Conservation (phyloP, 2,888 invertebrate species). For the Plutella xylostella region DNA sequence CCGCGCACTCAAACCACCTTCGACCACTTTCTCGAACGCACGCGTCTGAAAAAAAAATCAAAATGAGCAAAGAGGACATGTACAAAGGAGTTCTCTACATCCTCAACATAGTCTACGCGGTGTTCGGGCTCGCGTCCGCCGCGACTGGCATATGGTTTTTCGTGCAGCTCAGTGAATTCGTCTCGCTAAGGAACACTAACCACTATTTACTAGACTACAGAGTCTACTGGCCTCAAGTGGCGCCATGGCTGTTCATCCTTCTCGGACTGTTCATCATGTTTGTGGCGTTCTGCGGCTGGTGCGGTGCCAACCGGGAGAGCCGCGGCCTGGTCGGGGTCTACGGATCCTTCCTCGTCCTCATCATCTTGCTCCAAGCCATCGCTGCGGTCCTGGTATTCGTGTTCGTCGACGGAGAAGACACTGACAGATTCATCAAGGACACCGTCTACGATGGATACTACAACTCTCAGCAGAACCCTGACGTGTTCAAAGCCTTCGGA, state of each 20-base stretch:
- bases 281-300: slow-evolving; percentile 57
- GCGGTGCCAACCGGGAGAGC: slow-evolving; percentile 50
- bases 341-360: slow-evolving; percentile 44
- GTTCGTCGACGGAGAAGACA: slow-evolving; percentile 58
- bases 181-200: slow-evolving; percentile 52
- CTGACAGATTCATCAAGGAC: slow-evolving; percentile 57
- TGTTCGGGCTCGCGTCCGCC: slow-evolving; percentile 53
- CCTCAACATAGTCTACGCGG: slow-evolving; percentile 52
- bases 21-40: neutral
- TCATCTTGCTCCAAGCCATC: slow-evolving; percentile 46
- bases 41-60: slow-evolving; percentile 3
- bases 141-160: slow-evolving; percentile 63
- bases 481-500: slow-evolving; percentile 51
- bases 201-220: slow-evolving; percentile 59
- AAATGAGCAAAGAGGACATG: slow-evolving; percentile 55
- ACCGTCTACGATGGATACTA: slow-evolving; percentile 63
- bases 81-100: slow-evolving; percentile 52
- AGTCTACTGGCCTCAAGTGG: slow-evolving; percentile 61
- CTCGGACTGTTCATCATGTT: slow-evolving; percentile 50
- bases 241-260: slow-evolving; percentile 61
- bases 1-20: slow-evolving; percentile 8
- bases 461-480: slow-evolving; percentile 56
- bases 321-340: slow-evolving; percentile 52
- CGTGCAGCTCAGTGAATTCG: slow-evolving; percentile 56
- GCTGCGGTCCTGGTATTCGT: slow-evolving; percentile 55